Base-by-base conservation (phyloP, 2,888 invertebrate species). In the Sceliomorpha sp. region DNA sequence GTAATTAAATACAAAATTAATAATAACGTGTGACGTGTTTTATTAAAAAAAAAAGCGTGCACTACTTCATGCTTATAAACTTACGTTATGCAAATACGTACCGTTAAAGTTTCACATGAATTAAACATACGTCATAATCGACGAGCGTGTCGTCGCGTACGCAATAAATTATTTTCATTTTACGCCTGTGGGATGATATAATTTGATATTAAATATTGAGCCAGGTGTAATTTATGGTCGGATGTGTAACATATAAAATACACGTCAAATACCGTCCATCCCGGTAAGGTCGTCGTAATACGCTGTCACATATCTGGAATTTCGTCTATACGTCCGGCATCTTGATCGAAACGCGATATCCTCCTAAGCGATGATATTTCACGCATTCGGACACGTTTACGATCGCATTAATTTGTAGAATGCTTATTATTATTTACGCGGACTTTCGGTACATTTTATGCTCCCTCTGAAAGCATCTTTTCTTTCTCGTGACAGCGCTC, bases 321-420 rank as follows among this genome's bases (percentile, higher is more conserved):
- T 55, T 36, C 20, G 31, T 62, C 47, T 47, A 47, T 40, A 53
- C 27, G 53, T 13, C 24, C 42, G 40, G 40, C 32, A 36, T 63
- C 36, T 48, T 48, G 63, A 63, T 63, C 36, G 48, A 55, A 62
- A 55, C 53, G 27, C 34, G 63, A 63, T 63, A 53, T 63, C 63
- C 6, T 24, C 42, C 34, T 26, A 47, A 63, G 39, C 26, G 40
- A 55, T 55, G 34, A 48, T 63, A 63, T 63, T 63, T 63, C 55
- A 55, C 55, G 63, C 40, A 53, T 34, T 20, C 10, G 29, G 47
- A 36, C 55, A 48, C 48, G 27, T 55, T 56, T 48, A 56, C 48
- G 48, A 48, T 48, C 32, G 48, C 40, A 42, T 63, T 63, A 48
- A 56, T 63, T 63, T 48, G 55, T 56, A 53, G 55, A 63, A 63